phyloP scores from a whole-genome alignment of 2,797 vertebrate genomes.

The Dromococcyx pavoninus region DNA sequence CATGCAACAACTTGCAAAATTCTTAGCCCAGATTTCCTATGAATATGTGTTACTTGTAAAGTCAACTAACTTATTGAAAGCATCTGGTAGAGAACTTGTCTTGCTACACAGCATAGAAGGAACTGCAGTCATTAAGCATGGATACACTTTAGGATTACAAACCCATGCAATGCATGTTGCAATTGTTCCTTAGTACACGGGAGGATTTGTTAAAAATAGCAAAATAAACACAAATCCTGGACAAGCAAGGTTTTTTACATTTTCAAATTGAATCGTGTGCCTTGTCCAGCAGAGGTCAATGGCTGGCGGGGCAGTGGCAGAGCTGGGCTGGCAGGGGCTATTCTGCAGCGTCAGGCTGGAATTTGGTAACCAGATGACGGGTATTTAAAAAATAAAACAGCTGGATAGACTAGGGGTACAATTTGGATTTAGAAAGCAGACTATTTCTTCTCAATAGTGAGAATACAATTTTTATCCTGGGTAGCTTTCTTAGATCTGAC shows the following conservation, averaged over 20 bases:
- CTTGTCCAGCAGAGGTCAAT: neutral
- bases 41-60: neutral
- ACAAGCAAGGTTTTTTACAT: neutral
- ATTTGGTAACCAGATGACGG: neutral
- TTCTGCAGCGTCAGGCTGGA: neutral
- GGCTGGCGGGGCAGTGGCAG: neutral
- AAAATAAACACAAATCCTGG: neutral
- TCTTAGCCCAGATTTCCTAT: neutral
- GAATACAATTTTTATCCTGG: neutral
- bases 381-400: neutral
- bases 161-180: neutral
- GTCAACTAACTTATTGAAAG: neutral
- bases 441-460: neutral
- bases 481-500: neutral
- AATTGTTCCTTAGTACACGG: neutral
- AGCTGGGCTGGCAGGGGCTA: neutral
- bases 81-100: neutral
- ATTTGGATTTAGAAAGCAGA: neutral
- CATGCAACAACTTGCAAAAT: neutral
- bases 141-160: neutral
- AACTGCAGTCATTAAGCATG: neutral
- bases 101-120: neutral
- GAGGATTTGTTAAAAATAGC: neutral
- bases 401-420: neutral
- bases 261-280: neutral